Evolutionary conservation across 53 echinoderm and acorn worm genomes (phyloP).

Genomic region (Actinopyga echinites): DNA sequence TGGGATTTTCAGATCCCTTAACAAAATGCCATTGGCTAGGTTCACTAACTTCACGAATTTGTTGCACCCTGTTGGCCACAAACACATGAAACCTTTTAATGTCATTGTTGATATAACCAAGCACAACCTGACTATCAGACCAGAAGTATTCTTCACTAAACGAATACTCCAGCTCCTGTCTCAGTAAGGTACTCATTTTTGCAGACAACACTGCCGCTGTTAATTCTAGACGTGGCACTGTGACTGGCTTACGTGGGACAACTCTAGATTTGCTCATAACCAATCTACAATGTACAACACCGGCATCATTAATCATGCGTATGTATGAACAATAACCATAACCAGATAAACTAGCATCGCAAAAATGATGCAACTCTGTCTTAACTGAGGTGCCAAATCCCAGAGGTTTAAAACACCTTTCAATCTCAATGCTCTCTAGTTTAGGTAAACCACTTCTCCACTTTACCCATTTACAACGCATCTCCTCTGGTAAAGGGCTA

Average conservation of each 20-base stretch:
- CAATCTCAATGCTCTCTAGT: neutral
- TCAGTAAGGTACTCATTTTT: constrained; percentile 40
- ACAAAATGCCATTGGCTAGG: constrained; percentile 52
- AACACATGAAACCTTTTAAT: constrained; percentile 55
- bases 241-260: constrained; percentile 24
- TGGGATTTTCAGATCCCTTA: constrained; percentile 46
- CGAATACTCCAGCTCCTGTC: constrained; percentile 35
- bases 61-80: constrained; percentile 59
- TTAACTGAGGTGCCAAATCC: neutral
- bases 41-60: constrained; percentile 47
- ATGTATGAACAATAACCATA: constrained; percentile 69
- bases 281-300: constrained; percentile 21
- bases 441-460: neutral
- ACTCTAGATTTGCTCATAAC: constrained; percentile 68
- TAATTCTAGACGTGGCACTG: too few species aligned
- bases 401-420: neutral
- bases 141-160: too few species aligned
- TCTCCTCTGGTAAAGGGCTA: too few species aligned
- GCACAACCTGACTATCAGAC: too few species aligned
- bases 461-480: constrained; percentile 23
- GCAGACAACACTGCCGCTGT: too few species aligned
- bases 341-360: constrained; percentile 50
- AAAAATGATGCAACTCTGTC: constrained; percentile 55
- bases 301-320: constrained; percentile 41
- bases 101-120: too few species aligned